Percentiles rank a stretch among this genome's conserved stretches.
These are phyloP conservation scores for Natator depressus DNA, from an alignment of 2,113 vertebrate genomes.

Conservation along the genomic window DNA sequence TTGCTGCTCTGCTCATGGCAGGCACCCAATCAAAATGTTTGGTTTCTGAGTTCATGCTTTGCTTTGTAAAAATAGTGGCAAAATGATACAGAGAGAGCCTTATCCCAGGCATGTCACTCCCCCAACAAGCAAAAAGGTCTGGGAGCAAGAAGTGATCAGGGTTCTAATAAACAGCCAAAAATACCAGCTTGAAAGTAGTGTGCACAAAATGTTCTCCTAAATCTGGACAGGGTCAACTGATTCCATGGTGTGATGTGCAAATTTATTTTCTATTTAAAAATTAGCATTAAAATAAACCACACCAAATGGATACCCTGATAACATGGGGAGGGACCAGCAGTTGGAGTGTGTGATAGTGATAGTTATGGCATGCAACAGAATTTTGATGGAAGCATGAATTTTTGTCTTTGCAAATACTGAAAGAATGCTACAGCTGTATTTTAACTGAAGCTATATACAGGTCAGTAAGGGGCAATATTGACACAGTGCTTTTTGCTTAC, in stretches of 20 bases:
- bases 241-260: background rate
- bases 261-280: background rate
- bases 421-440: background rate
- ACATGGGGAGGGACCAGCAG: fast-evolving
- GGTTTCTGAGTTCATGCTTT: slow-evolving; percentile 17
- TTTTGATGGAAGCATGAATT: background rate
- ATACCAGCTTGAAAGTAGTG: background rate
- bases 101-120: background rate
- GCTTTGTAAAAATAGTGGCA: background rate
- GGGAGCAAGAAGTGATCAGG: background rate
- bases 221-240: background rate
- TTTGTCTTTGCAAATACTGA: background rate
- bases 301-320: fast-evolving
- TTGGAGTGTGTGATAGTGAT: fast-evolving
- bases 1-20: background rate
- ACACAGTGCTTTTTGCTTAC: background rate
- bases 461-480: background rate
- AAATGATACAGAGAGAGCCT: background rate
- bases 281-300: background rate
- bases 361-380: fast-evolving
- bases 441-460: background rate
- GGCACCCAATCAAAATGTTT: background rate
- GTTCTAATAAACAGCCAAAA: fast-evolving
- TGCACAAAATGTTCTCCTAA: fast-evolving
- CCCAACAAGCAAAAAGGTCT: fast-evolving